Conservation (phyloP, 2,797 vertebrate species). For the Xerus rutilus region DNA sequence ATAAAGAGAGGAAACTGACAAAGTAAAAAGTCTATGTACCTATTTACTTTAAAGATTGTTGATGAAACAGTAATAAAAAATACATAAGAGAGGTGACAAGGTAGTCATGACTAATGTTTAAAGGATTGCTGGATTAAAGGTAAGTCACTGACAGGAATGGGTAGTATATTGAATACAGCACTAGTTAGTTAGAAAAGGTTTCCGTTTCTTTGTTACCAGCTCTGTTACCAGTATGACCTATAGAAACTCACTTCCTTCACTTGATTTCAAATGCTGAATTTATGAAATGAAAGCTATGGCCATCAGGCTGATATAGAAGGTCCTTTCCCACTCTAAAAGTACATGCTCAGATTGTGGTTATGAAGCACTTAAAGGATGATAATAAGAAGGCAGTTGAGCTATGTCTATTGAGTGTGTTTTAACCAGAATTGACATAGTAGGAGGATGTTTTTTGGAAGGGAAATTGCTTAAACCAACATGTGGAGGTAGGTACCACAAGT, state of each 20-base stretch:
- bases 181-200: neutral
- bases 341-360: neutral
- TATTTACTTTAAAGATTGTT: neutral
- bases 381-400: neutral
- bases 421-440: neutral
- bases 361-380: conserved; percentile 38
- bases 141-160: neutral
- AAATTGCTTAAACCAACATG: neutral
- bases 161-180: neutral
- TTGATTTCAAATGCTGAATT: conserved; percentile 10
- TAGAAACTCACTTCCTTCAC: neutral
- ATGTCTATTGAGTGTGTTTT: neutral
- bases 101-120: neutral
- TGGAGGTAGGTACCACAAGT: neutral
- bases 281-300: neutral
- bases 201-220: neutral
- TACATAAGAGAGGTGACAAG: neutral
- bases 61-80: conserved; percentile 39
- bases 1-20: conserved; percentile 12
- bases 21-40: neutral
- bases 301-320: neutral
- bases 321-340: neutral
- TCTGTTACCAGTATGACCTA: neutral
- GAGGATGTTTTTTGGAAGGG: neutral
- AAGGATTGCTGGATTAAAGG: neutral